Percentiles rank a stretch among this genome's conserved stretches.
Evolutionary conservation across 2,113 vertebrate species (phyloP).

Genomic region (Pagrus major): DNA sequence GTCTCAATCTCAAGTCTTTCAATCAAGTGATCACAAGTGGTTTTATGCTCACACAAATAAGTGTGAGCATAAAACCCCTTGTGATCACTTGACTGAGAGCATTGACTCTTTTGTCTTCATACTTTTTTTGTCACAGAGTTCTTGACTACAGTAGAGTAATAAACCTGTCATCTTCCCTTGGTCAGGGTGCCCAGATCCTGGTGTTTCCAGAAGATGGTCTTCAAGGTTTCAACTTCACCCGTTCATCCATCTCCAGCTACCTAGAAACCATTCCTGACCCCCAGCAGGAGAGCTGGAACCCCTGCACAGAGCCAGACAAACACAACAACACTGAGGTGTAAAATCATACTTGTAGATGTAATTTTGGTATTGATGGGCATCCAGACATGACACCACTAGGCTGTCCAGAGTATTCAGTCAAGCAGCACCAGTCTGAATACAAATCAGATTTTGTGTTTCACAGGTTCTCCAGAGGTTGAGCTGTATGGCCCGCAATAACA

Average conservation of each 20-base stretch:
- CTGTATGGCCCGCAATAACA: constrained; percentile 90
- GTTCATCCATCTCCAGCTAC: constrained; percentile 89
- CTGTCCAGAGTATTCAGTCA: not conserved
- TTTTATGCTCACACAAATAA: too few species aligned
- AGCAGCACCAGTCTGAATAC: not conserved
- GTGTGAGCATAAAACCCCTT: too few species aligned
- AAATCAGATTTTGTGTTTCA: not conserved
- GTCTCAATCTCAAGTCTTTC: too few species aligned
- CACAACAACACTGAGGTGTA: constrained; percentile 92
- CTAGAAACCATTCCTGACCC: constrained; percentile 89
- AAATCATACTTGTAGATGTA: too few species aligned
- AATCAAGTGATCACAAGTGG: too few species aligned
- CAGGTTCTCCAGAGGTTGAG: constrained; percentile 92
- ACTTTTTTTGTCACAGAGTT: not conserved
- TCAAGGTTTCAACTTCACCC: constrained; percentile 95
- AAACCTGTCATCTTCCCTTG: not conserved
- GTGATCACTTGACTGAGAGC: too few species aligned
- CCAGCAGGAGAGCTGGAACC: constrained; percentile 89
- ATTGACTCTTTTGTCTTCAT: too few species aligned
- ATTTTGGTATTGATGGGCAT: not conserved
- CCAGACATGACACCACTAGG: not conserved
- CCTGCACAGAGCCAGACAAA: constrained; percentile 87
- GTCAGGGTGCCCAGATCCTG: constrained; percentile 92
- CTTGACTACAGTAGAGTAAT: not conserved
- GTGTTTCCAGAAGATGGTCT: constrained; percentile 97